Evolutionary conservation across 2,797 vertebrate species (phyloP).

Genomic region (Pangasius sanitwongsei): DNA sequence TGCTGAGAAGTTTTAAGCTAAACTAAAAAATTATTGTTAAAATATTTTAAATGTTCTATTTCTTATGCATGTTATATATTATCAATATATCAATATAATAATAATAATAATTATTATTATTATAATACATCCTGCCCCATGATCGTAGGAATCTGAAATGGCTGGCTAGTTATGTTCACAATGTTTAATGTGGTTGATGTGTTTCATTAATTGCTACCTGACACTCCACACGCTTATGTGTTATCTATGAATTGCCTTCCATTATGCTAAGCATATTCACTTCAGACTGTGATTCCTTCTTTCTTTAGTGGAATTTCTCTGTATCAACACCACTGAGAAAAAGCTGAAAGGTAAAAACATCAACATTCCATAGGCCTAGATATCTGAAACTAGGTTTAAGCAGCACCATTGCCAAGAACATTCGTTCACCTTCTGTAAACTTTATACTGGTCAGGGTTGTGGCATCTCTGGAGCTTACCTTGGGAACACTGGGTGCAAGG

Average conservation of each 20-base stretch:
- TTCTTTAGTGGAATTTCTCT: background rate
- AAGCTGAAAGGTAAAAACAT: background rate
- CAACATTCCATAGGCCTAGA: background rate
- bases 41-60: background rate
- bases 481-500: background rate
- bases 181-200: background rate
- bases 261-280: conserved; percentile 7
- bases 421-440: background rate
- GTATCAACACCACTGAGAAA: background rate
- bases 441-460: background rate
- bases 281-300: background rate
- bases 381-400: background rate
- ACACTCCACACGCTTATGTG: conserved; percentile 71
- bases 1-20: background rate
- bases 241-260: conserved; percentile 74
- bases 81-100: background rate
- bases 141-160: background rate
- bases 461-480: background rate
- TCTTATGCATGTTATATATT: background rate
- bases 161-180: background rate
- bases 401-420: background rate
- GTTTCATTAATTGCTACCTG: conserved; percentile 79
- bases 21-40: background rate
- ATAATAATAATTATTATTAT: background rate
- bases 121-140: background rate